phyloP scores from a whole-genome alignment of 2,888 invertebrate species.

The Drosophila subsilvestris region DNA sequence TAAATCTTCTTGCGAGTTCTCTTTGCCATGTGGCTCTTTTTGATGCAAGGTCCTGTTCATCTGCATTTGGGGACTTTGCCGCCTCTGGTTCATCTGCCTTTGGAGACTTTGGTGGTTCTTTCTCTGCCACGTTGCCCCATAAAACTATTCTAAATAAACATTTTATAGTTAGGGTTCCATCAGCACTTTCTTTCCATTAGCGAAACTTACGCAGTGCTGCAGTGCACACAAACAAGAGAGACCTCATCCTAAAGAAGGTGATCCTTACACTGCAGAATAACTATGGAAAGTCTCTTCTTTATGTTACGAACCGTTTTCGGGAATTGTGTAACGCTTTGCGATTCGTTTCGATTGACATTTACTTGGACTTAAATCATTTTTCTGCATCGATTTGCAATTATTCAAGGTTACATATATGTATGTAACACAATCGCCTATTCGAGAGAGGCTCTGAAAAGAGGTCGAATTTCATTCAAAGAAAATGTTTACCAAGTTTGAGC shows the following conservation, averaged over 20 bases:
- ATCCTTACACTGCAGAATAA: not conserved
- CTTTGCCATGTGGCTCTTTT: too few species aligned
- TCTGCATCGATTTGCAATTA: not conserved
- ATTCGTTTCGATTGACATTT: too few species aligned
- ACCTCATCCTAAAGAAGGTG: constrained; percentile 1
- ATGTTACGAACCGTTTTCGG: not conserved
- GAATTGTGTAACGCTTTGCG: too few species aligned
- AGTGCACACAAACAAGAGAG: not conserved
- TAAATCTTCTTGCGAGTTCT: too few species aligned
- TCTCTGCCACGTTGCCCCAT: not conserved
- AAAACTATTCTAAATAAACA: not conserved
- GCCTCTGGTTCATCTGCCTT: not conserved
- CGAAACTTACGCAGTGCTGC: constrained; percentile 7
- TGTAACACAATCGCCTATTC: too few species aligned
- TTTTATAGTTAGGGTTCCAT: too few species aligned
- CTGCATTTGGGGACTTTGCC: not conserved
- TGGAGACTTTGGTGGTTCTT: not conserved
- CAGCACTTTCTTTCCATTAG: not conserved
- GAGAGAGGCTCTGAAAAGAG: too few species aligned
- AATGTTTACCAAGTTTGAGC: too few species aligned
- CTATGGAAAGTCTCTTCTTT: not conserved
- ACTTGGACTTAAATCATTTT: too few species aligned
- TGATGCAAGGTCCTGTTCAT: too few species aligned
- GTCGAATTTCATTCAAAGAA: too few species aligned
- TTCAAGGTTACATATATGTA: not conserved